phyloP scores from a whole-genome alignment of 2,888 invertebrate genomes.

The Acheta domesticus region DNA sequence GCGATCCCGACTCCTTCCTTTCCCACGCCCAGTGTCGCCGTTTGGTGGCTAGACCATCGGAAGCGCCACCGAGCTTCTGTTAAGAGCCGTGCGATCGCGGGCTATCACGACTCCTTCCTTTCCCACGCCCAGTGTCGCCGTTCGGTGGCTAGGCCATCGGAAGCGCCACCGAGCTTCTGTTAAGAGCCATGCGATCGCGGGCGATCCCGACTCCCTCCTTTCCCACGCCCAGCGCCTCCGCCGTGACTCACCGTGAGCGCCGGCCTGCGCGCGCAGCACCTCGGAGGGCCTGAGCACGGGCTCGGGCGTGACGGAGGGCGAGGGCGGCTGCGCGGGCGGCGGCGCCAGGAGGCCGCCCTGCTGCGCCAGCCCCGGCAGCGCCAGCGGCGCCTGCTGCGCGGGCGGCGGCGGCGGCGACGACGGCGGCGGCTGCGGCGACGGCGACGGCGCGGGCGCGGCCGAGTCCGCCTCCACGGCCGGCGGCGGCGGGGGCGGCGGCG shows the following conservation, averaged over 20 bases:
- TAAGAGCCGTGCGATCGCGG: too few species aligned
- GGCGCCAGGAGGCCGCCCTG: conserved; percentile 47
- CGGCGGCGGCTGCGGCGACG: conserved; percentile 53
- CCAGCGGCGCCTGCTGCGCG: conserved; percentile 53
- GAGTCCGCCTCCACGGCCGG: conserved; percentile 44
- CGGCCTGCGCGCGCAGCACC: conserved; percentile 12
- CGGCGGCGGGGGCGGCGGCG: conserved; percentile 71
- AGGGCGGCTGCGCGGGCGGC: conserved; percentile 24
- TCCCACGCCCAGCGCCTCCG: too few species aligned
- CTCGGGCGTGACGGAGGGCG: conserved; percentile 31
- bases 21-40: too few species aligned
- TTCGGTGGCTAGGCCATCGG: too few species aligned
- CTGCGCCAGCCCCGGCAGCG: conserved; percentile 47
- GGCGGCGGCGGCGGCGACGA: conserved; percentile 41
- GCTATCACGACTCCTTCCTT: too few species aligned
- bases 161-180: too few species aligned
- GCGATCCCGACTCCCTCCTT: too few species aligned
- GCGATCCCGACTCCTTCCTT: too few species aligned
- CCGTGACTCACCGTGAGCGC: background rate
- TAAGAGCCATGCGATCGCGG: too few species aligned
- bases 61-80: too few species aligned
- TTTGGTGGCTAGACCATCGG: too few species aligned
- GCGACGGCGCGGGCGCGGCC: conserved; percentile 46
- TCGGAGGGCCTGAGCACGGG: conserved; percentile 66
- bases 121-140: too few species aligned